phyloP scores from a whole-genome alignment of 2,888 invertebrate genomes.

The Thereva nobilitata region DNA sequence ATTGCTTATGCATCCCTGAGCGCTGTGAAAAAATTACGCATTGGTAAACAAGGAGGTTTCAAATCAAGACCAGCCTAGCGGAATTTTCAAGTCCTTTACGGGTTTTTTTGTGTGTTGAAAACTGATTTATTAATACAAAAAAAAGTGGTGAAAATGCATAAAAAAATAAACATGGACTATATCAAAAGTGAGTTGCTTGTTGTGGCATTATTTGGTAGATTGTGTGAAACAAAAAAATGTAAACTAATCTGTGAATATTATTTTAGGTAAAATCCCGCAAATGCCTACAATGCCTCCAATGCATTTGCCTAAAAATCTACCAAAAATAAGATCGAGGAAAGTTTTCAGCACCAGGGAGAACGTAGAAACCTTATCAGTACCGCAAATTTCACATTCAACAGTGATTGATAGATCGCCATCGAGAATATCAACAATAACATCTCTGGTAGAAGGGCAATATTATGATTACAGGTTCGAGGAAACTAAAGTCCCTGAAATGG shows the following conservation, averaged over 20 bases:
- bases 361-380: slow-evolving; percentile 33
- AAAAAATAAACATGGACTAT: slow-evolving; percentile 38
- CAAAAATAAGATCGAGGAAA: slow-evolving; percentile 53
- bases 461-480: slow-evolving; percentile 34
- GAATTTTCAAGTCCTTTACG: too few relatives aligned
- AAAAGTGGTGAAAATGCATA: slow-evolving; percentile 12
- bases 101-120: too few relatives aligned
- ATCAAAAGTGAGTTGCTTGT: slow-evolving; percentile 38
- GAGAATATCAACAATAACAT: slow-evolving; percentile 55
- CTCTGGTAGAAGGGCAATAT: slow-evolving; percentile 41
- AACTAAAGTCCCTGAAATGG: background rate
- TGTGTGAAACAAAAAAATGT: background rate
- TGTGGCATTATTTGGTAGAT: background rate
- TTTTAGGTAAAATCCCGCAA: slow-evolving; percentile 49
- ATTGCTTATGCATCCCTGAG: too few relatives aligned
- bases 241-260: background rate
- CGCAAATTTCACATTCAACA: slow-evolving; percentile 24
- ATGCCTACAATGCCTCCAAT: slow-evolving; percentile 47
- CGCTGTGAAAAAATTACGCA: too few relatives aligned
- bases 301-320: slow-evolving; percentile 46
- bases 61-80: too few relatives aligned
- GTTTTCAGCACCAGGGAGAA: slow-evolving; percentile 50
- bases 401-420: slow-evolving; percentile 49
- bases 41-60: too few relatives aligned
- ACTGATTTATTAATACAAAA: too few relatives aligned